Conservation (phyloP, 1,140 invertebrate genomes). For the Eumeta japonica region DNA sequence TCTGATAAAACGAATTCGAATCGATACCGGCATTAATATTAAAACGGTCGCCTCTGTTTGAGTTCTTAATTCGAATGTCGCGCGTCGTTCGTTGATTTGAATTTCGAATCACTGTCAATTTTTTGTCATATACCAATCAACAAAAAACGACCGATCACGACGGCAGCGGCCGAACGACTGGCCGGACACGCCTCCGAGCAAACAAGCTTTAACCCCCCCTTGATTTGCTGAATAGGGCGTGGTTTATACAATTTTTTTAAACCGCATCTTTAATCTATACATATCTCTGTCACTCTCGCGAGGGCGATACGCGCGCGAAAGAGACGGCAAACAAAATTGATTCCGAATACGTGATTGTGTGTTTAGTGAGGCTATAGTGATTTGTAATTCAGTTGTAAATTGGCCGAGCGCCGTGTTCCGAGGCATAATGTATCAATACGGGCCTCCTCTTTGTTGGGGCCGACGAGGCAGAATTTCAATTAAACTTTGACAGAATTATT, state of each 20-base stretch:
- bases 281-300: conserved; percentile 15
- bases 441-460: conserved; percentile 30
- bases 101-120: no score
- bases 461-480: conserved; percentile 44
- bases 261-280: conserved; percentile 14
- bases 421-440: conserved; percentile 52
- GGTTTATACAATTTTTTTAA: conserved; percentile 22
- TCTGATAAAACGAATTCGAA: conserved; percentile 7
- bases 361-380: conserved; percentile 44
- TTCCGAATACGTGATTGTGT: conserved; percentile 50
- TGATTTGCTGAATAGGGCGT: conserved; percentile 33
- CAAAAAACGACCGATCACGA: conserved; percentile 21
- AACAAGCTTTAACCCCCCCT: conserved; percentile 41
- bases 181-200: conserved; percentile 38
- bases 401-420: conserved; percentile 43
- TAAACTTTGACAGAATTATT: conserved; percentile 54
- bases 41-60: no score
- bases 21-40: no score
- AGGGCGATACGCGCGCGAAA: conserved; percentile 2
- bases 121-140: no score
- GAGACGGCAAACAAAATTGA: conserved; percentile 31
- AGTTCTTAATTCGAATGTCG: conserved; percentile 1
- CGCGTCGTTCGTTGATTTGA: conserved; percentile 12
- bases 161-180: conserved; percentile 35
- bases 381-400: conserved; percentile 55